Percentiles rank a stretch among this genome's conserved stretches.
Conservation (phyloP, 2,797 vertebrate species). For the Hapalemur alaotrensis region DNA sequence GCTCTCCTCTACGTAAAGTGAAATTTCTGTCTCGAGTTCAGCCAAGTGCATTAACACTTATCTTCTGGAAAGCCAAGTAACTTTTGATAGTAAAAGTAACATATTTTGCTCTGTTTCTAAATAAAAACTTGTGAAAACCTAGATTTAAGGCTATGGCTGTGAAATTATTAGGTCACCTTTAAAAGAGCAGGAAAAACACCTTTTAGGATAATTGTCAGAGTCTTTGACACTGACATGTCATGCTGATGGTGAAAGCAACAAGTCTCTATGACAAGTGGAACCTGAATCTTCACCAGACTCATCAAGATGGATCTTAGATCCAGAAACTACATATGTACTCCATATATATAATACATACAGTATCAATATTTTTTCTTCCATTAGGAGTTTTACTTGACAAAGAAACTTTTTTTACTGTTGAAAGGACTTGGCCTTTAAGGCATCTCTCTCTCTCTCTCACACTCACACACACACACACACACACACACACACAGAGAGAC, state of each 20-base stretch:
- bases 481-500: neutral
- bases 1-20: neutral
- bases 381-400: neutral
- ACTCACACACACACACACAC: neutral
- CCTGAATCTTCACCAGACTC: neutral
- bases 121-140: neutral
- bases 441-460: too few species aligned
- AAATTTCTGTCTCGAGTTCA: constrained; percentile 16
- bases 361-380: neutral
- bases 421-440: neutral
- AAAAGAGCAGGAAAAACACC: neutral
- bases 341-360: neutral
- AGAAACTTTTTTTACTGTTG: neutral
- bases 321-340: neutral
- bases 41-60: neutral
- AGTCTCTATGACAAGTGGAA: neutral
- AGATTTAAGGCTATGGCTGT: neutral
- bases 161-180: neutral
- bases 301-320: neutral
- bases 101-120: neutral
- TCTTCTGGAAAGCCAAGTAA: neutral
- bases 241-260: neutral
- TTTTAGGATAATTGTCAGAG: neutral
- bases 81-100: neutral
- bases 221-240: neutral